Percentiles rank a stretch among this genome's conserved stretches.
Evolutionary conservation across 2,797 vertebrate species (phyloP).

Genomic region (Saguinus oedipus): DNA sequence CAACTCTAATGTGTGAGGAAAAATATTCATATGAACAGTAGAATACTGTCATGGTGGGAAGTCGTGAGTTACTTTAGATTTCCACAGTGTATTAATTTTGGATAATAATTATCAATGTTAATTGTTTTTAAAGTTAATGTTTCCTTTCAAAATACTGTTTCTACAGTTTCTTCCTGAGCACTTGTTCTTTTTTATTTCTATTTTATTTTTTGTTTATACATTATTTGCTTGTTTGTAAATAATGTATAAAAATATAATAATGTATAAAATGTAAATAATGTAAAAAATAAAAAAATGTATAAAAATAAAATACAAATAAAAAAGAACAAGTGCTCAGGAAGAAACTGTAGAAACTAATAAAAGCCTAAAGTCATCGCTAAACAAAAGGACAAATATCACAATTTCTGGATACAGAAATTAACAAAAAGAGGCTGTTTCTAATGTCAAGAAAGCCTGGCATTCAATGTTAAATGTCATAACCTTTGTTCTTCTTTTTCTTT

Average conservation of each 20-base stretch:
- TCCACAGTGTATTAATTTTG: not conserved
- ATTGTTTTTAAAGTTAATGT: too few relatives aligned
- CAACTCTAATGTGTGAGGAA: not conserved
- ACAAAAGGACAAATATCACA: slow-evolving; percentile 49
- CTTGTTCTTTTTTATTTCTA: slow-evolving; percentile 27
- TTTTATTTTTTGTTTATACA: slow-evolving; percentile 18
- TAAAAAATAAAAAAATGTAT: slow-evolving; percentile 14
- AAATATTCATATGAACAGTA: not conserved
- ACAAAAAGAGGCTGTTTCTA: slow-evolving; percentile 69
- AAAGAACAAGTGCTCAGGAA: slow-evolving; percentile 42
- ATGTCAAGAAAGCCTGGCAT: slow-evolving; percentile 32
- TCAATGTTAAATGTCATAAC: slow-evolving; percentile 68
- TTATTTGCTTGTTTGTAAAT: not conserved
- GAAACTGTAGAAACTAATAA: slow-evolving; percentile 33
- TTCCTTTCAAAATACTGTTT: not conserved
- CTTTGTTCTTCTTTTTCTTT: slow-evolving; percentile 51
- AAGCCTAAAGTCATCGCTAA: slow-evolving; percentile 12
- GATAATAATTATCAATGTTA: not conserved
- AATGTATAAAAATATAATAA: too few relatives aligned
- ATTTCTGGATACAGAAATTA: slow-evolving; percentile 50
- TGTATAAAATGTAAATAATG: too few relatives aligned
- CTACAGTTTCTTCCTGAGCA: slow-evolving; percentile 39
- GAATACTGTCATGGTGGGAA: not conserved
- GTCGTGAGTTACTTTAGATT: slow-evolving; percentile 15
- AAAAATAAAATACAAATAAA: slow-evolving; percentile 37